A percentile compares a stretch with the other conserved stretches of the same genome.
Evolutionary conservation across 2,797 vertebrate genomes (phyloP).

Genomic region (Sebastes flavidus): DNA sequence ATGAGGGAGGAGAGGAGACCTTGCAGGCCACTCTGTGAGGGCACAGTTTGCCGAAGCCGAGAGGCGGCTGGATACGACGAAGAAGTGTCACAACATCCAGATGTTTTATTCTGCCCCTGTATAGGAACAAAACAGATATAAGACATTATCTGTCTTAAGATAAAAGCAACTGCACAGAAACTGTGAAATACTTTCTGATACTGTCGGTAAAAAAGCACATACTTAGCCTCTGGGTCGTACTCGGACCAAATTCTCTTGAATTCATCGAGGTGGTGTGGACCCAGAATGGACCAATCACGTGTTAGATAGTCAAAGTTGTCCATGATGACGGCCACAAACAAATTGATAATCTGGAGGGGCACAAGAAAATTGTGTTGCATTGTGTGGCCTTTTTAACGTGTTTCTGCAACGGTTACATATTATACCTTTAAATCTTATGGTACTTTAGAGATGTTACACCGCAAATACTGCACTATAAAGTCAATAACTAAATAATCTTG

Average conservation of each 20-base stretch:
- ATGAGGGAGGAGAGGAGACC: slow-evolving; percentile 73
- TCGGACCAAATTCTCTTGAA: slow-evolving; percentile 99
- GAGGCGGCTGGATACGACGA: slow-evolving; percentile 95
- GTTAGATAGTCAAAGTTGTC: slow-evolving; percentile 99
- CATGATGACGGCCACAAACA: slow-evolving; percentile 99
- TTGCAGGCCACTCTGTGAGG: slow-evolving; percentile 99
- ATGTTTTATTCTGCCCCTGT: slow-evolving; percentile 97
- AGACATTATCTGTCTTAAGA: neutral
- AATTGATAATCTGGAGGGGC: slow-evolving; percentile 92
- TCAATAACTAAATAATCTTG: neutral
- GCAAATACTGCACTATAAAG: neutral
- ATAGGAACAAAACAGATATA: slow-evolving; percentile 3
- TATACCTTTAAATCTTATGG: neutral
- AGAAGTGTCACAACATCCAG: slow-evolving; percentile 96
- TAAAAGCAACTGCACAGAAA: neutral
- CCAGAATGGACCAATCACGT: slow-evolving; percentile 98
- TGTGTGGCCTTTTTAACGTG: neutral
- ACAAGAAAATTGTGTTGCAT: neutral
- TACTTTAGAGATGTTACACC: neutral
- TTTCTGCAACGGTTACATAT: neutral
- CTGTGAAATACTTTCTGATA: neutral
- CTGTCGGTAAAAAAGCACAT: slow-evolving; percentile 65
- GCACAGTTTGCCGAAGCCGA: slow-evolving; percentile 97
- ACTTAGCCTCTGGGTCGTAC: slow-evolving; percentile 99
- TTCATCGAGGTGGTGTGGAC: slow-evolving; percentile 97